Evolutionary conservation across 2,888 invertebrate genomes (phyloP).

Genomic region (Alviniconcha strummeri): DNA sequence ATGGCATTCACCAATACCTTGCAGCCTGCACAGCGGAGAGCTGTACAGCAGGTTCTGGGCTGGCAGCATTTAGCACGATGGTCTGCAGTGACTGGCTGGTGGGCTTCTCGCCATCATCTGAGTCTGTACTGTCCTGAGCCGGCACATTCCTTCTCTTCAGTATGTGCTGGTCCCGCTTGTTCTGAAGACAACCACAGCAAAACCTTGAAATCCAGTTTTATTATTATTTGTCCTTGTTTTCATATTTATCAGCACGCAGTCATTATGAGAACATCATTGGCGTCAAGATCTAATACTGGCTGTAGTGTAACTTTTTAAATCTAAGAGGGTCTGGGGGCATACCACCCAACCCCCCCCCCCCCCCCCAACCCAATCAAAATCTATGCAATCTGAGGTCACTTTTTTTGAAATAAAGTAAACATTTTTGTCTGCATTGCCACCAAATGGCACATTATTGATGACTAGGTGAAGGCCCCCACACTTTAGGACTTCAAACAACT

Average conservation of each 20-base stretch:
- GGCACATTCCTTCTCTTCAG: slow-evolving; percentile 97
- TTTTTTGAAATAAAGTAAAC: too few relatives aligned
- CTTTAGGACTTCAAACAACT: too few relatives aligned
- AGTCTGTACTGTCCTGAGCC: slow-evolving; percentile 84
- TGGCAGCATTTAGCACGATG: slow-evolving; percentile 90
- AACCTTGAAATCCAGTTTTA: background rate
- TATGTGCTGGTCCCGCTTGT: slow-evolving; percentile 97
- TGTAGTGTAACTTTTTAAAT: too few relatives aligned
- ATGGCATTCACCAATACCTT: slow-evolving; percentile 66
- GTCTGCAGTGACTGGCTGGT: slow-evolving; percentile 79
- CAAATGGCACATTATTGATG: too few relatives aligned
- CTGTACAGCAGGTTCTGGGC: slow-evolving; percentile 85
- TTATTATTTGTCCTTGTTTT: background rate
- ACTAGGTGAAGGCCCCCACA: too few relatives aligned
- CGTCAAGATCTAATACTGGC: too few relatives aligned
- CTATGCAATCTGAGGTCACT: too few relatives aligned
- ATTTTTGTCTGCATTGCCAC: too few relatives aligned
- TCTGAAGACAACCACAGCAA: slow-evolving; percentile 73
- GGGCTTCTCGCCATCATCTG: slow-evolving; percentile 71
- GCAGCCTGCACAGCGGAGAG: slow-evolving; percentile 95
- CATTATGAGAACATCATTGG: too few relatives aligned
- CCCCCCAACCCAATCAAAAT: too few relatives aligned
- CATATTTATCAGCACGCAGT: background rate
- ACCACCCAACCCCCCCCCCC: too few relatives aligned
- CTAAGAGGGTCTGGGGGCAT: too few relatives aligned